Conservation (phyloP, 2,113 vertebrate genomes). For the Coturnix japonica region DNA sequence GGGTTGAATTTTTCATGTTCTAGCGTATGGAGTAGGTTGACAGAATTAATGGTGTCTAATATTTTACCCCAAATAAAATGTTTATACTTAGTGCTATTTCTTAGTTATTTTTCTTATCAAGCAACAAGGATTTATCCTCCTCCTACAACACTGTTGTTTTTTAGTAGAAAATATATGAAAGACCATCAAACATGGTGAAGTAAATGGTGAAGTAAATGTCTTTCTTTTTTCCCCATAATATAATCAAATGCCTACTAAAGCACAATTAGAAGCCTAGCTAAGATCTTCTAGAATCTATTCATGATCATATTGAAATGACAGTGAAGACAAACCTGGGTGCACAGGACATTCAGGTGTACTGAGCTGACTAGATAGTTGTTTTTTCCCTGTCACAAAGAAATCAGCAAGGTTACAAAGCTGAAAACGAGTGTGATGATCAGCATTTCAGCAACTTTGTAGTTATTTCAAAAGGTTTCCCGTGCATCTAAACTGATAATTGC, state of each 20-base stretch:
- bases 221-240: neutral
- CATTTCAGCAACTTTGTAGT: neutral
- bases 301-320: neutral
- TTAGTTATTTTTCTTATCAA: neutral
- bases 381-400: neutral
- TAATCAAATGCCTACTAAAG: neutral
- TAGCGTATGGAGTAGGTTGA: neutral
- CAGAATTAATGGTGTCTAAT: slow-evolving; percentile 1
- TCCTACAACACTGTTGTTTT: neutral
- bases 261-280: neutral
- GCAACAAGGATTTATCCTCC: neutral
- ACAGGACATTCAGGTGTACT: neutral
- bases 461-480: neutral
- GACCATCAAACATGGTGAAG: rapidly evolving
- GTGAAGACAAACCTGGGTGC: neutral
- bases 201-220: rapidly evolving
- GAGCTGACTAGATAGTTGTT: neutral
- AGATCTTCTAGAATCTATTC: neutral
- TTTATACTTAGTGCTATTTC: neutral
- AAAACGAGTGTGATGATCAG: neutral
- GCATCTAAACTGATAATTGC: neutral
- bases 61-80: neutral
- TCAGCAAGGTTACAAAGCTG: neutral
- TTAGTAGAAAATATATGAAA: neutral
- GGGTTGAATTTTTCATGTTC: slow-evolving; percentile 28